Percentiles rank a stretch among this genome's conserved stretches.
phyloP scores from a whole-genome alignment of 2,113 vertebrate genomes.

The Caretta caretta region DNA sequence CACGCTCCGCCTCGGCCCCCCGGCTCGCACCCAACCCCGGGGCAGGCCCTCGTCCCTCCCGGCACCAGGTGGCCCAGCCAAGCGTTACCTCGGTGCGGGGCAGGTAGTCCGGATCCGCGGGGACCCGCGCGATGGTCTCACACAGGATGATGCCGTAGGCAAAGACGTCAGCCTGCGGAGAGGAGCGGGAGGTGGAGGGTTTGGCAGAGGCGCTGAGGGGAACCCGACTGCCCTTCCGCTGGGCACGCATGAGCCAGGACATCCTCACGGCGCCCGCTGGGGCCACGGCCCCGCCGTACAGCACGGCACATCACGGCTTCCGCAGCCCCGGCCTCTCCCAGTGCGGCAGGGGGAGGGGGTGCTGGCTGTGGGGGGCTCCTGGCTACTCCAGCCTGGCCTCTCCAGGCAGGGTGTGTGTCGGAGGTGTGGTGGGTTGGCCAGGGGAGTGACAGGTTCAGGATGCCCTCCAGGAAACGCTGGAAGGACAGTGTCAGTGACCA shows the following conservation, averaged over 20 bases:
- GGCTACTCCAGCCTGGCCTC: no score
- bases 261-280: rapidly evolving
- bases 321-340: neutral
- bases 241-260: neutral
- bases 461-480: no score
- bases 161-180: constrained; percentile 85
- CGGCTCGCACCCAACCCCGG: rapidly evolving
- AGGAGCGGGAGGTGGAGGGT: neutral
- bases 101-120: constrained; percentile 94
- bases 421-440: no score
- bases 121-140: constrained; percentile 93
- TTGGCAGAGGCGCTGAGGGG: rapidly evolving
- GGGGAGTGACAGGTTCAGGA: no score
- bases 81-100: constrained; percentile 92
- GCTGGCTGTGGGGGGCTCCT: no score
- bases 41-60: no score
- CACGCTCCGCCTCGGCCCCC: no score
- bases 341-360: neutral
- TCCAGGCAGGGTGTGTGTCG: no score
- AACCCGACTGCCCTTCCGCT: rapidly evolving
- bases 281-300: rapidly evolving
- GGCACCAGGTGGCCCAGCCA: neutral
- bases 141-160: constrained; percentile 95
- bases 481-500: no score
- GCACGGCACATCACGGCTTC: no score